Percentiles rank a stretch among this genome's conserved stretches.
Evolutionary conservation across 2,797 vertebrate genomes (phyloP).

Genomic region (Caiman crocodilus): DNA sequence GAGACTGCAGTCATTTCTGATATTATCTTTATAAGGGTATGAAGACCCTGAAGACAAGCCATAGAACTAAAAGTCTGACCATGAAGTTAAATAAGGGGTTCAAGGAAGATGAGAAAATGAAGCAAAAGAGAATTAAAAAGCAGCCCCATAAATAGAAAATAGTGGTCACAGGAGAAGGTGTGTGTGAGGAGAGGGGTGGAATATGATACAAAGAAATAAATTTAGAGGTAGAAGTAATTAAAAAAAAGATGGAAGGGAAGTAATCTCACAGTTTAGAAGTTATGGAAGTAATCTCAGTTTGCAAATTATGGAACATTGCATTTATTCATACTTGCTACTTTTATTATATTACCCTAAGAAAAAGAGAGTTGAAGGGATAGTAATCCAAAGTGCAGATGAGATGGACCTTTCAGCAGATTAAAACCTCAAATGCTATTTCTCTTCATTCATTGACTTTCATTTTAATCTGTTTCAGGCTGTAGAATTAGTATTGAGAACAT

Average conservation of each 20-base stretch:
- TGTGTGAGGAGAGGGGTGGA: not conserved
- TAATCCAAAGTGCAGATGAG: not conserved
- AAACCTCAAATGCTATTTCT: not conserved
- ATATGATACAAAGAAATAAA: not conserved
- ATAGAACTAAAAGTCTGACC: not conserved
- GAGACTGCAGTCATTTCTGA: not conserved
- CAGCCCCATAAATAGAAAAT: not conserved
- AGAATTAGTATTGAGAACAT: conserved; percentile 81
- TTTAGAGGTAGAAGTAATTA: not conserved
- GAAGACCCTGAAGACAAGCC: not conserved
- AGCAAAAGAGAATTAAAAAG: not conserved
- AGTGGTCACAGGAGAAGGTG: too few relatives aligned
- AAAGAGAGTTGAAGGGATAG: not conserved
- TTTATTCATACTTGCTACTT: too few relatives aligned
- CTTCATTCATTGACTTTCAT: not conserved
- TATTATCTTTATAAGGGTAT: not conserved
- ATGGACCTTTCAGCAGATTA: not conserved
- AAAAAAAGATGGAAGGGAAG: not conserved
- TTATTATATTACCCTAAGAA: not conserved
- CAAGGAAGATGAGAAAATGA: not conserved
- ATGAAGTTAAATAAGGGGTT: not conserved
- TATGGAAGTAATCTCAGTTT: too few relatives aligned
- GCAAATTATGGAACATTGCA: too few relatives aligned
- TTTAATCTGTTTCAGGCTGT: conserved; percentile 71
- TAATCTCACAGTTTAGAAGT: not conserved